Evolutionary conservation across 1,140 invertebrate genomes (phyloP), one percentile per base, ranked within the genome.

Genomic region (Drosophila truncata): DNA sequence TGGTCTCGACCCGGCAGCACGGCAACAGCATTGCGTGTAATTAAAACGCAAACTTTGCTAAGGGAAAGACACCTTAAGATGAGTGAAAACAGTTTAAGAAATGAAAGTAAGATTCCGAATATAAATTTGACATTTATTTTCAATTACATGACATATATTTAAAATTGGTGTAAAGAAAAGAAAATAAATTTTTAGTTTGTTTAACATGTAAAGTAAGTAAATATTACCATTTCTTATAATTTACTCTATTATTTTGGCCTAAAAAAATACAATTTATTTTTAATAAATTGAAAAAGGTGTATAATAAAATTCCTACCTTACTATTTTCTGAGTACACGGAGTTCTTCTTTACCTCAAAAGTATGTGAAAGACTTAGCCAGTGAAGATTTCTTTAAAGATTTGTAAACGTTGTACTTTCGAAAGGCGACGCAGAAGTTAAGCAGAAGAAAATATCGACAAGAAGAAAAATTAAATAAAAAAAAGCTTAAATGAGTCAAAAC

Each of bases 381-480:
- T 16, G 61, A 44, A 66, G 74, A 90, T 88, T 88, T 85, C 74
- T 79, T 85, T 54, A 85, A 90, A 90, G 86, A 90, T 90, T 90
- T 90, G 81, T 82, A 85, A 82, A 80, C 75, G 81, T 67, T 77
- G 72, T 90, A 91, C 85, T 90, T 90, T 90, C 81, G 86, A 90
- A 90, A 87, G 72, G 61, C 58, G 54, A 39, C 54, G 54, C 69
- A 80, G 69, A 81, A 84, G 79, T 74, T 69, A 83, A 78, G 77
- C 77, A 83, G 72, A 83, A 88, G 84, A 83, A 88, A 83, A 80
- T 88, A 87, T 87, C 84, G 80, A 88, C 84, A 82, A 35, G 62
- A 33, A 31, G 60, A 78, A 87, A 88, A 87, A 84, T 88, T 83
- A 88, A 87, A 81, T 80, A 90, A 88, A 90, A 88, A 82, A 81